phyloP scores from a whole-genome alignment of 2,113 vertebrate species.

The Nothoprocta pentlandii region DNA sequence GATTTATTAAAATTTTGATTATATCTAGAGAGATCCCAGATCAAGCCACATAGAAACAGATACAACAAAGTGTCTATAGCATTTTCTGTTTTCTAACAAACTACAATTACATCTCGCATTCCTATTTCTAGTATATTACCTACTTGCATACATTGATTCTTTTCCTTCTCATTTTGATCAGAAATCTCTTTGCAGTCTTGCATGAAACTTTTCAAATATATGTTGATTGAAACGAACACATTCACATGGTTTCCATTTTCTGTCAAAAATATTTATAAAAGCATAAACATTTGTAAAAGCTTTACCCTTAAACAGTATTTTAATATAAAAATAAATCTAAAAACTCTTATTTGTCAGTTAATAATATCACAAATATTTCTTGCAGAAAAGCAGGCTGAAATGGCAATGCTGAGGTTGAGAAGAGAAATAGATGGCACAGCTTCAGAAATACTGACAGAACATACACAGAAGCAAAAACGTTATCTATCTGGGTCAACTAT shows the following conservation, averaged over 20 bases:
- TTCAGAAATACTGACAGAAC: neutral
- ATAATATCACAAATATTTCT: neutral
- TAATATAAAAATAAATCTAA: neutral
- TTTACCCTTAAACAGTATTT: neutral
- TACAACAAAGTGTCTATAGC: neutral
- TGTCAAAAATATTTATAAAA: neutral
- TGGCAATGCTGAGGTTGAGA: neutral
- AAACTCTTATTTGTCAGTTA: neutral
- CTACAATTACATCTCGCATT: neutral
- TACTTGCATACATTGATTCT: neutral
- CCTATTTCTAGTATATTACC: neutral
- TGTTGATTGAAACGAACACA: neutral
- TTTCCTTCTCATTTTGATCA: neutral
- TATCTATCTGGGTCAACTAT: neutral
- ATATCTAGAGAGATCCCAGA: neutral
- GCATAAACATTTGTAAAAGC: too few species aligned
- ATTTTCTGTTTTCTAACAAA: neutral
- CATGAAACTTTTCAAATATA: neutral
- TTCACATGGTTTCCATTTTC: neutral
- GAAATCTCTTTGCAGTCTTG: neutral
- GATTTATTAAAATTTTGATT: neutral
- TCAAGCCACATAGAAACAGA: neutral
- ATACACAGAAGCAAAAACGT: neutral
- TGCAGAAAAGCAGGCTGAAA: neutral
- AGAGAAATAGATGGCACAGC: neutral